Conservation (phyloP, 2,888 invertebrate genomes). For the Trachelus tabidus region DNA sequence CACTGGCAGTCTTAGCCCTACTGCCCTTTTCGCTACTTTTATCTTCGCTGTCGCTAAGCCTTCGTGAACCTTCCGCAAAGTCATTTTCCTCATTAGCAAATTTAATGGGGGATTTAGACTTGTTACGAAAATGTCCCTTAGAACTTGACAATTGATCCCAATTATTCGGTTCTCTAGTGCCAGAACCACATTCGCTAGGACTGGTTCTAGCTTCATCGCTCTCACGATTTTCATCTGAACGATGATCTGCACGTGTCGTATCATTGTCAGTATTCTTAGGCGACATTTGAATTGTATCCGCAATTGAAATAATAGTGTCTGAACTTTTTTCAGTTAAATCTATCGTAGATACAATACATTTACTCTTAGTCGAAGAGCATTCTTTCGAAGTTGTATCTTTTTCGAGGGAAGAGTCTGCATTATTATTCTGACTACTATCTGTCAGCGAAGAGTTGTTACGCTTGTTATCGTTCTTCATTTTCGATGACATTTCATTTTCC, state of each 20-base stretch:
- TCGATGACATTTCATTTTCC: slow-evolving; percentile 19
- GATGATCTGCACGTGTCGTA: slow-evolving; percentile 6
- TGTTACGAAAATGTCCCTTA: background rate
- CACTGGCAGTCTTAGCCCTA: background rate
- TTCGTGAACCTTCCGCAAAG: background rate
- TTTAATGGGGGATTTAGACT: slow-evolving; percentile 17
- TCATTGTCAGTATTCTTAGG: slow-evolving; percentile 30
- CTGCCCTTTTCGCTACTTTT: slow-evolving; percentile 6
- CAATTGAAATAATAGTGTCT: slow-evolving; percentile 28
- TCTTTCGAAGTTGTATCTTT: slow-evolving; percentile 19
- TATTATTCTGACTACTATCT: background rate
- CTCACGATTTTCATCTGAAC: background rate
- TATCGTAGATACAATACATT: slow-evolving; percentile 20
- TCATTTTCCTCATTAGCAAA: slow-evolving; percentile 4
- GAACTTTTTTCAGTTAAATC: slow-evolving; percentile 36
- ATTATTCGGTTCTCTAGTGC: slow-evolving; percentile 4
- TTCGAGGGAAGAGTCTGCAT: slow-evolving; percentile 13
- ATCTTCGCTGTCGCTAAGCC: slow-evolving; percentile 4
- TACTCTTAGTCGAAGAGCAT: slow-evolving; percentile 5
- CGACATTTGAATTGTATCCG: slow-evolving; percentile 28
- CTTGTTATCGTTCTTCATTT: slow-evolving; percentile 3
- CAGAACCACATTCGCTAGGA: slow-evolving; percentile 11
- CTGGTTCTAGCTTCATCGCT: background rate
- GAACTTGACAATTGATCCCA: background rate
- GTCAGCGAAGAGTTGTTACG: background rate